Conservation (phyloP, 2,888 invertebrate species). For the Uloborus plumipes region DNA sequence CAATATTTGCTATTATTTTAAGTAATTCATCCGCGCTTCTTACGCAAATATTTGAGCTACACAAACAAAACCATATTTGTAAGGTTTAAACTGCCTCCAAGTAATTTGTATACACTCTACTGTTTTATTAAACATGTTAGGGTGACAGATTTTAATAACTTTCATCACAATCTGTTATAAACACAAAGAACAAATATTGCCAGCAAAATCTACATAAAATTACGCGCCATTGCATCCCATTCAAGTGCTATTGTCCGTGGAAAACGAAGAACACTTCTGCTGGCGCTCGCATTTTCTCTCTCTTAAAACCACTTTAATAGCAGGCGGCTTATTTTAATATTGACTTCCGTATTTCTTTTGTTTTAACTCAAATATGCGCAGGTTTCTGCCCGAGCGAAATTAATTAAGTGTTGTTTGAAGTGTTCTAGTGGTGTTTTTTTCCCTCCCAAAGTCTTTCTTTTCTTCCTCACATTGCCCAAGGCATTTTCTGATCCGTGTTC, state of each 20-base stretch:
- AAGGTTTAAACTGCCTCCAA: too few relatives aligned
- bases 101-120: too few relatives aligned
- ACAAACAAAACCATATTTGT: too few relatives aligned
- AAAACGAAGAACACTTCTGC: neutral
- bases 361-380: constrained; percentile 15
- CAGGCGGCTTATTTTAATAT: constrained; percentile 30
- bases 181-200: neutral
- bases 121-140: too few relatives aligned
- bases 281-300: neutral
- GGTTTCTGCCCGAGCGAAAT: constrained; percentile 4
- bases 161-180: too few relatives aligned
- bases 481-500: constrained; percentile 14
- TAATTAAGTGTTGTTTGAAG: constrained; percentile 23
- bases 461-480: neutral
- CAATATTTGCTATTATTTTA: too few relatives aligned
- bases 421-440: constrained; percentile 12
- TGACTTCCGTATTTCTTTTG: constrained; percentile 8
- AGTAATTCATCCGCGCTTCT: too few relatives aligned
- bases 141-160: too few relatives aligned
- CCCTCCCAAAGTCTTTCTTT: neutral
- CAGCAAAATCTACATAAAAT: constrained; percentile 5
- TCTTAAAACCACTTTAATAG: constrained; percentile 6
- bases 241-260: neutral
- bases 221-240: neutral
- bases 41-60: too few relatives aligned